Percentiles rank a stretch among this genome's conserved stretches.
phyloP scores from a whole-genome alignment of 2,888 invertebrate genomes.

The Drosophila subquinaria region DNA sequence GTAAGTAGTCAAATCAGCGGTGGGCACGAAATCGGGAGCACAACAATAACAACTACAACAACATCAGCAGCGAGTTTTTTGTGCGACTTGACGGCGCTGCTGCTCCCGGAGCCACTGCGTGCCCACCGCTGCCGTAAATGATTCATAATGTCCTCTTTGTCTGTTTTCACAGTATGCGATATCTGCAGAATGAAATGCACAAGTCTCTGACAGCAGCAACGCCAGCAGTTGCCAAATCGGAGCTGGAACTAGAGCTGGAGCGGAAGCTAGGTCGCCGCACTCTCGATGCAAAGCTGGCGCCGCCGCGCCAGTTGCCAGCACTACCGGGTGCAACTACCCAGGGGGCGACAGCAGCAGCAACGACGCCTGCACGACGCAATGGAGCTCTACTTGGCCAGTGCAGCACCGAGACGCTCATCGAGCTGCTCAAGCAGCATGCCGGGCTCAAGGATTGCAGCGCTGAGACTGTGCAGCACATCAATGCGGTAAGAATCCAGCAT shows the following conservation, averaged over 20 bases:
- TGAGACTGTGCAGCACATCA: conserved; percentile 85
- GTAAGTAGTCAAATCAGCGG: conserved; percentile 84
- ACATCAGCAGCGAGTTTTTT: no score
- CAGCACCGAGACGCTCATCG: conserved; percentile 84
- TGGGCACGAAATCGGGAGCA: no score
- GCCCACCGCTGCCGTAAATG: no score
- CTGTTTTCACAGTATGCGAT: conserved; percentile 87
- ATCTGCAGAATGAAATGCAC: conserved; percentile 87
- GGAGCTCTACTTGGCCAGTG: conserved; percentile 84
- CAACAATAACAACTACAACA: no score
- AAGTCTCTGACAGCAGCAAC: conserved; percentile 85
- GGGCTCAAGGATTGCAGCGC: conserved; percentile 85
- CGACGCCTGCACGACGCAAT: conserved; percentile 77
- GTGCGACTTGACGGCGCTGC: no score
- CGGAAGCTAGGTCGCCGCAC: conserved; percentile 38
- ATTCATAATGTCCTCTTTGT: neutral
- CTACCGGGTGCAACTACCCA: conserved; percentile 40
- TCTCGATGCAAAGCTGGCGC: conserved; percentile 78
- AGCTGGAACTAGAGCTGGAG: conserved; percentile 6
- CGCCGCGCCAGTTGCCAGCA: conserved; percentile 67
- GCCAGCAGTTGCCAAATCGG: conserved; percentile 46
- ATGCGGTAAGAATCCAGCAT: conserved; percentile 76
- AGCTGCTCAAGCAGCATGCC: conserved; percentile 84
- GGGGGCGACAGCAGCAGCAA: neutral
- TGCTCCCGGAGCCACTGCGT: no score